Evolutionary conservation across 2,888 invertebrate species (phyloP).

Genomic region (Meloe dianella): DNA sequence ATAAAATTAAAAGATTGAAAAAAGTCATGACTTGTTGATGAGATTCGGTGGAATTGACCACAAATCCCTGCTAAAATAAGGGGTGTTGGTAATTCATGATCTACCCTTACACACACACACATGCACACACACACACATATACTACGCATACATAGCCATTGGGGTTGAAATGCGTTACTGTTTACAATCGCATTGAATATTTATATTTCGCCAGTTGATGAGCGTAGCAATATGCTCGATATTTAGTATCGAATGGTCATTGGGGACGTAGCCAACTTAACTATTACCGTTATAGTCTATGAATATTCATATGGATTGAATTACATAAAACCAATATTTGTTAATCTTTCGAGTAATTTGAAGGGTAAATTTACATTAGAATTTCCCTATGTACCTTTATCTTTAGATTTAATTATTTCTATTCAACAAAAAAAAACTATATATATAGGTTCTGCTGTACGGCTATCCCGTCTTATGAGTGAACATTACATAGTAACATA

Average conservation of each 20-base stretch:
- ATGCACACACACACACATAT: constrained; percentile 26
- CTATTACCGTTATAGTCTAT: constrained; percentile 26
- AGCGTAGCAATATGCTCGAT: constrained; percentile 61
- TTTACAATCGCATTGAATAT: constrained; percentile 61
- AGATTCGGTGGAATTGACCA: constrained; percentile 60
- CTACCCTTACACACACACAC: constrained; percentile 30
- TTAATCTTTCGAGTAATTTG: constrained; percentile 60
- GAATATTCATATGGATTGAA: constrained; percentile 58
- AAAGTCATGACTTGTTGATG: constrained; percentile 57
- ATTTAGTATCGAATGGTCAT: constrained; percentile 55
- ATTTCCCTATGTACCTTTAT: neutral
- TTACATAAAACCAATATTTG: constrained; percentile 62
- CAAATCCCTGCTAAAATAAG: constrained; percentile 57
- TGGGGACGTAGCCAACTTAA: constrained; percentile 43
- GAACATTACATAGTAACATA: constrained; percentile 12
- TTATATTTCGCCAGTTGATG: constrained; percentile 62
- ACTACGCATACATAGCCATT: constrained; percentile 26
- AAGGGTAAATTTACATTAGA: constrained; percentile 53
- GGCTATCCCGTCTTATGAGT: neutral
- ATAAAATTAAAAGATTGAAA: neutral
- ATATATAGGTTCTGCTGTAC: neutral
- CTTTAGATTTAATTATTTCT: neutral
- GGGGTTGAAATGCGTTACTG: constrained; percentile 45
- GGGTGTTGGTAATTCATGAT: constrained; percentile 15
- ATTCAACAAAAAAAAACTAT: neutral